Percentiles rank a stretch among this genome's conserved stretches.
Conservation (phyloP, 2,888 invertebrate genomes). For the Apodemia duryi region DNA sequence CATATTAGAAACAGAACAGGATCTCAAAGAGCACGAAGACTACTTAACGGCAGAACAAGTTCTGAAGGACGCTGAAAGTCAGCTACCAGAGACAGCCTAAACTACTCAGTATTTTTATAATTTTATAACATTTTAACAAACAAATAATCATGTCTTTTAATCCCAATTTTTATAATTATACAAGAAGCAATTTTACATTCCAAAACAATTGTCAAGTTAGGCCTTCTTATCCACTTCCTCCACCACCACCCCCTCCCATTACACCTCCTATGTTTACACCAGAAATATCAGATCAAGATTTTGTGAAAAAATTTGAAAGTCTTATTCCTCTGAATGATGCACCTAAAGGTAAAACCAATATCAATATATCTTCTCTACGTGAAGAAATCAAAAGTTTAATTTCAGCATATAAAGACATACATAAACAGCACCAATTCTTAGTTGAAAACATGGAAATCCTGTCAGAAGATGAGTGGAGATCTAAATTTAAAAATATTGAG, state of each 20-base stretch:
- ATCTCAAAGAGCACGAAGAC: slow-evolving; percentile 86
- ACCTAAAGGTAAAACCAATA: slow-evolving; percentile 25
- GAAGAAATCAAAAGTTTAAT: slow-evolving; percentile 42
- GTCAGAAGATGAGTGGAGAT: slow-evolving; percentile 77
- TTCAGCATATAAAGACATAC: slow-evolving; percentile 40
- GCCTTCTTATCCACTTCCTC: slow-evolving; percentile 42
- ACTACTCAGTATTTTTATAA: slow-evolving; percentile 36
- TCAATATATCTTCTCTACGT: slow-evolving; percentile 41
- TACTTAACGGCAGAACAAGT: slow-evolving; percentile 84
- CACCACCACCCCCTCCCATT: slow-evolving; percentile 38
- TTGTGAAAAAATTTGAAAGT: slow-evolving; percentile 46
- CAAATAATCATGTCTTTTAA: slow-evolving; percentile 66
- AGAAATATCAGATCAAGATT: slow-evolving; percentile 43
- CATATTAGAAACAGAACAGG: slow-evolving; percentile 85
- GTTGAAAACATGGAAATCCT: slow-evolving; percentile 59
- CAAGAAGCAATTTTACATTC: slow-evolving; percentile 59
- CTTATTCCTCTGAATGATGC: slow-evolving; percentile 27
- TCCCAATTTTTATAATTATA: slow-evolving; percentile 54
- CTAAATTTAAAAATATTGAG: slow-evolving; percentile 68
- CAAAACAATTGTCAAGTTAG: slow-evolving; percentile 39
- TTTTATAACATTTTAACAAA: slow-evolving; percentile 42
- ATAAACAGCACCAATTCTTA: slow-evolving; percentile 56
- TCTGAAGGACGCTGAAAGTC: slow-evolving; percentile 82
- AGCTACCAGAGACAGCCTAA: slow-evolving; percentile 64
- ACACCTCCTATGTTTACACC: slow-evolving; percentile 29